Evolutionary conservation across 2,113 vertebrate genomes (phyloP).

Genomic region (Mustela nigripes): DNA sequence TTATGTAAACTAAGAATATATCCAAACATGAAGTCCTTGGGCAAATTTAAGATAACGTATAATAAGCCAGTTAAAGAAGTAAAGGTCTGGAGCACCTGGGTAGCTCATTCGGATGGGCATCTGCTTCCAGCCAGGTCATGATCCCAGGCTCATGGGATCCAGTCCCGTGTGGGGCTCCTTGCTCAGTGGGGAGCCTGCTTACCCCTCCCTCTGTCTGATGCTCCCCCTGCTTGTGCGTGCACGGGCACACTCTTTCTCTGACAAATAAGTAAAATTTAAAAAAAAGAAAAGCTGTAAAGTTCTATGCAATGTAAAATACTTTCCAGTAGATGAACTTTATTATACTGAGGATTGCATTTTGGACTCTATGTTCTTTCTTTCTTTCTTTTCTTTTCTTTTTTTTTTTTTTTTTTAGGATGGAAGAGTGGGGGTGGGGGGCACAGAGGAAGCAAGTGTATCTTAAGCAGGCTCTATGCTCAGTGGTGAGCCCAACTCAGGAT

Average conservation of each 20-base stretch:
- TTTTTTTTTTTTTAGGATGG: background rate
- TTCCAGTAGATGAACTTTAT: background rate
- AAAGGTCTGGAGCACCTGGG: background rate
- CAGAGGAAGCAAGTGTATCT: background rate
- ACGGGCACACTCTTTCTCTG: too few relatives aligned
- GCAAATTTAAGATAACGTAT: background rate
- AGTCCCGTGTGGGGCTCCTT: too few relatives aligned
- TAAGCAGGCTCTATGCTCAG: background rate
- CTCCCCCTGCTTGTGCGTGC: too few relatives aligned
- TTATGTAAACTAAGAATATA: background rate
- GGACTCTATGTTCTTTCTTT: background rate
- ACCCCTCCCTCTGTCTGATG: too few relatives aligned
- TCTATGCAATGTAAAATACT: background rate
- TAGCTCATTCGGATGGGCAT: too few relatives aligned
- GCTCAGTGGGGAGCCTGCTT: too few relatives aligned
- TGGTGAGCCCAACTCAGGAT: too few relatives aligned
- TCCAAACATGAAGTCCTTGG: background rate
- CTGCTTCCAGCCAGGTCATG: too few relatives aligned
- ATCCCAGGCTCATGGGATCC: too few relatives aligned
- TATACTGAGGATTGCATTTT: background rate
- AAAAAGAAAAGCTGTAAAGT: background rate
- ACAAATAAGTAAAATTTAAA: too few relatives aligned
- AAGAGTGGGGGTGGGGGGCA: background rate
- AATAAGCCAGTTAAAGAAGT: background rate
- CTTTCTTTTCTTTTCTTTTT: too few relatives aligned